Conservation (phyloP, 2,888 invertebrate species). For the Cheilosia impressa region DNA sequence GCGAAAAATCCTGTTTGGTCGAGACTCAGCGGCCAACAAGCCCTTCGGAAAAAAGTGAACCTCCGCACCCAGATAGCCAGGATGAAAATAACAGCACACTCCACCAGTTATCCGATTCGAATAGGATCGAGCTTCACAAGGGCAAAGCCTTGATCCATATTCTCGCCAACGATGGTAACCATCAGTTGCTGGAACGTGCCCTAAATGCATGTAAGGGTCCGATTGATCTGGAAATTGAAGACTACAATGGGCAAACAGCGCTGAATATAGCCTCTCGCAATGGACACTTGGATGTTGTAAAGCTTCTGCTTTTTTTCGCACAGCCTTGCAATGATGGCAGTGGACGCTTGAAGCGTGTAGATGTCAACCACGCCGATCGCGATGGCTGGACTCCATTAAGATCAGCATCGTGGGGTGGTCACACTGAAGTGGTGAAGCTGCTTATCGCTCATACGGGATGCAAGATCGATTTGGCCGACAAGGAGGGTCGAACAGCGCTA, state of each 20-base stretch:
- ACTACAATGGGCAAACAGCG: constrained; percentile 93
- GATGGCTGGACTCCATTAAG: constrained; percentile 96
- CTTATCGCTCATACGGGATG: constrained; percentile 90
- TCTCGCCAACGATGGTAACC: constrained; percentile 90
- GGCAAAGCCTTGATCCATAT: constrained; percentile 90
- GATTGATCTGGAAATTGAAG: constrained; percentile 86
- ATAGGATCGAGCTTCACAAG: constrained; percentile 83
- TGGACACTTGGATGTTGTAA: constrained; percentile 89
- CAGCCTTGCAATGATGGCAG: constrained; percentile 82
- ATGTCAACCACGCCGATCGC: constrained; percentile 90
- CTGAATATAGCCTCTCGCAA: constrained; percentile 93
- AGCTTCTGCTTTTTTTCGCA: constrained; percentile 84
- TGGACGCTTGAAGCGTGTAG: constrained; percentile 85
- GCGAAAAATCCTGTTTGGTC: constrained; percentile 82
- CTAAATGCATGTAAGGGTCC: constrained; percentile 86
- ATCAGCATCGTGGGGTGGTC: constrained; percentile 98
- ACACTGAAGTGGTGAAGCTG: constrained; percentile 93
- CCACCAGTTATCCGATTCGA: constrained; percentile 82
- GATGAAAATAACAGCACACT: constrained; percentile 82
- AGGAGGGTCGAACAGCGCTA: constrained; percentile 94
- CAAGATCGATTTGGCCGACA: constrained; percentile 93
- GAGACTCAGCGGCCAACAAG: constrained; percentile 82
- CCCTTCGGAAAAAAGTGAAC: constrained; percentile 83
- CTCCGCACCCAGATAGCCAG: constrained; percentile 81
- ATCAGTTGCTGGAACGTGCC: constrained; percentile 87